A percentile compares a stretch with the other conserved stretches of the same genome.
These are phyloP conservation scores for Myotis davidii DNA, from an alignment of 2,113 vertebrate genomes.

Conservation along the genomic window DNA sequence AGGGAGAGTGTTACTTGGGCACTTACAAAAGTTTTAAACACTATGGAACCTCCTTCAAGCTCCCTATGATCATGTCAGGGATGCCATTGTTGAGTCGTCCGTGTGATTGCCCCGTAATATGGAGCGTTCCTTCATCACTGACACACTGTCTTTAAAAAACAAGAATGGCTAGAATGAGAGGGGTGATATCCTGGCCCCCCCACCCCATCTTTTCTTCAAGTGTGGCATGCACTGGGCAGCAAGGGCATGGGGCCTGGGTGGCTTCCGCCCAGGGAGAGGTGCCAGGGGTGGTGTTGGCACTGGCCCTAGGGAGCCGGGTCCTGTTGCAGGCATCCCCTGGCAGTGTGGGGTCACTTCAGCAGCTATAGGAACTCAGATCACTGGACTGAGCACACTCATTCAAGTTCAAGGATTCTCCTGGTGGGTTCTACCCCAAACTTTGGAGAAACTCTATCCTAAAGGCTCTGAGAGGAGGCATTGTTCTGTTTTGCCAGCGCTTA, in stretches of 20 bases:
- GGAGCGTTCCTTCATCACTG: not conserved
- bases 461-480: not conserved
- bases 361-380: not conserved
- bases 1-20: not conserved
- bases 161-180: not conserved
- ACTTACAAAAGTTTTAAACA: conserved; percentile 47
- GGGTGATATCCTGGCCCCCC: no score
- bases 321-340: fast-evolving
- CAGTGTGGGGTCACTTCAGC: not conserved
- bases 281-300: not conserved
- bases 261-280: not conserved
- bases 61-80: not conserved
- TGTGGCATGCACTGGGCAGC: not conserved
- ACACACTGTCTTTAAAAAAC: not conserved
- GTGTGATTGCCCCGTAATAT: not conserved
- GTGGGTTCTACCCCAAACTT: not conserved
- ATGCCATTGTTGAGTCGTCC: not conserved
- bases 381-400: no score
- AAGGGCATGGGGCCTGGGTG: no score
- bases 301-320: fast-evolving
- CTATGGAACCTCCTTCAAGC: not conserved
- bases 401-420: not conserved
- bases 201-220: not conserved
- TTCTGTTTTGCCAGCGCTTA: not conserved
- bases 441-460: not conserved